Base-by-base conservation (phyloP, 2,113 vertebrate genomes). In the Coregonus clupeaformis region DNA sequence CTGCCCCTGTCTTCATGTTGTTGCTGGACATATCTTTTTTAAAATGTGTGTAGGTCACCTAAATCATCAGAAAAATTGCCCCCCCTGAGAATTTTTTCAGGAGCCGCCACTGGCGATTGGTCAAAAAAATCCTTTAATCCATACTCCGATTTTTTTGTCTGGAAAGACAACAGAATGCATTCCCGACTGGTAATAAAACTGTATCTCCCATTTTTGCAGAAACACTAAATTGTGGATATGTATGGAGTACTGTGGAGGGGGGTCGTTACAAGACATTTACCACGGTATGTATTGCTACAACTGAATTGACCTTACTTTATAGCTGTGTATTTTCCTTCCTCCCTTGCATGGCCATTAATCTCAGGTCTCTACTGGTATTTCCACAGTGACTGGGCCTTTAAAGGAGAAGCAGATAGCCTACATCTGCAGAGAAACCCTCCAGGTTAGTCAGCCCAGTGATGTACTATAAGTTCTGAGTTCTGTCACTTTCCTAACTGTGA, bases 141-240 rank as follows among this genome's bases (percentile, higher is more conserved):
- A n/a, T n/a, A n/a, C n/a, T n/a, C n/a, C n/a, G n/a, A n/a, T n/a
- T n/a, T n/a, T n/a, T n/a, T n/a, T 42, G 36, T 11, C 36, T 42
- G 36, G 9, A 42, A 42, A 42, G 36, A 11, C 9, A 42, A 42
- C 9, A 11, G 2, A 42, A 42, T 42, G 9, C 36, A 11, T 42
- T 11, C 36, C 7, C 9, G 36, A 42, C 36, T 42, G 36, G 36
- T 42, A 42, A 42, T n/a, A 36, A 32, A 68, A 16, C 11, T 68
- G n/a, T 68, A 22, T 42, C 20, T 24, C 36, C 36, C 2, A 42
- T 32, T 20, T 73, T 45, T 69, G n/a, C 87, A 96, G 95, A 87
- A 96, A 95, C 76, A 95, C 94, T 63, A 94, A 95, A 62, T 83
- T 97, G 75, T 96, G 95, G 95, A 96, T 97, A 81, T 97, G 95